A percentile compares a stretch with the other conserved stretches of the same genome.
Conservation (phyloP, 2,888 invertebrate species). For the Diloba caeruleocephala region DNA sequence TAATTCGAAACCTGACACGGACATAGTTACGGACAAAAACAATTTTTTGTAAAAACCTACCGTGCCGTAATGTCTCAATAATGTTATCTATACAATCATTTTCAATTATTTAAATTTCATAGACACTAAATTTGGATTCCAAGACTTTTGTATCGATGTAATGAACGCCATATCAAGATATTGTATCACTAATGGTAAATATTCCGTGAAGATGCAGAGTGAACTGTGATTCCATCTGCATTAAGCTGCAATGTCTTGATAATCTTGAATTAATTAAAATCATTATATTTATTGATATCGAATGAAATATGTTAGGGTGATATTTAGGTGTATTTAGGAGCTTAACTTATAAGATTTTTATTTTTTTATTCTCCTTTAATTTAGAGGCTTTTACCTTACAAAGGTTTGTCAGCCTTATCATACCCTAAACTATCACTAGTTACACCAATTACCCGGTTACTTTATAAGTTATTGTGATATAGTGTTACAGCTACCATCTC, state of each 20-base stretch:
- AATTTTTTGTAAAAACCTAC: slow-evolving; percentile 17
- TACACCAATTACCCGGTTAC: too few species aligned
- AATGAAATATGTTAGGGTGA: slow-evolving; percentile 32
- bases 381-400: too few species aligned
- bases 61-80: slow-evolving; percentile 44
- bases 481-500: too few species aligned
- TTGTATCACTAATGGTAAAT: slow-evolving; percentile 38
- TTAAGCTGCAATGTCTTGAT: slow-evolving; percentile 44
- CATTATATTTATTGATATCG: slow-evolving; percentile 42
- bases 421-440: too few species aligned
- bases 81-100: slow-evolving; percentile 43
- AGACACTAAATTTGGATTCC: slow-evolving; percentile 49
- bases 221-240: slow-evolving; percentile 23
- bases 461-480: too few species aligned
- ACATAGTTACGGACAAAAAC: not conserved
- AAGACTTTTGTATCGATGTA: slow-evolving; percentile 40
- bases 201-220: slow-evolving; percentile 30
- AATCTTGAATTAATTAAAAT: slow-evolving; percentile 42
- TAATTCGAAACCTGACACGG: too few species aligned
- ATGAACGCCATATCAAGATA: slow-evolving; percentile 44
- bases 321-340: slow-evolving; percentile 1
- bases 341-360: not conserved
- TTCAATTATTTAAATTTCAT: slow-evolving; percentile 55
- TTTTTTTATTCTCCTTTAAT: too few species aligned
- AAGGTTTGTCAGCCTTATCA: too few species aligned